A percentile compares a stretch with the other conserved stretches of the same genome.
phyloP scores from a whole-genome alignment of 2,113 vertebrate genomes.

The Alexandromys fortis region DNA sequence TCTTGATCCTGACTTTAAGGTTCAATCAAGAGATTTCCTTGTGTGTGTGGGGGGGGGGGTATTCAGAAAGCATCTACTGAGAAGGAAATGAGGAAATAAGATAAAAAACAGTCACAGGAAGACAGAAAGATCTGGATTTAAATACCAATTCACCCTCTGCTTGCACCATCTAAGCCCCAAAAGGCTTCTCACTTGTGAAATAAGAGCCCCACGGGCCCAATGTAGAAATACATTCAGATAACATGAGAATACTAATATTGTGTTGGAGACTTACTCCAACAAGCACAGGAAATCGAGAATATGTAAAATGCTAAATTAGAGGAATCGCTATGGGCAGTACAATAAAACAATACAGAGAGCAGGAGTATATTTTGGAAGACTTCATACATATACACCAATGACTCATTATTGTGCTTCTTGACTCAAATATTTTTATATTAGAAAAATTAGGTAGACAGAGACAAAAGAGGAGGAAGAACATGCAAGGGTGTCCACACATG shows the following conservation, averaged over 20 bases:
- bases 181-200: slow-evolving; percentile 25
- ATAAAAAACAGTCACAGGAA: slow-evolving; percentile 8
- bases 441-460: neutral
- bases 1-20: slow-evolving; percentile 21
- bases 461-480: neutral
- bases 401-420: slow-evolving; percentile 29
- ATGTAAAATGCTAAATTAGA: slow-evolving; percentile 9
- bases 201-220: neutral
- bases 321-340: neutral
- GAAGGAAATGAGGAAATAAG: neutral
- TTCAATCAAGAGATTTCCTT: slow-evolving; percentile 38
- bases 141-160: neutral
- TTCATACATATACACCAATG: neutral
- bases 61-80: slow-evolving; percentile 36
- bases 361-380: neutral
- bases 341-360: slow-evolving; percentile 17
- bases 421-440: neutral
- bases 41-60: neutral
- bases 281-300: neutral
- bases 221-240: slow-evolving; percentile 26
- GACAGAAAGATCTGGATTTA: slow-evolving; percentile 15
- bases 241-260: slow-evolving; percentile 34
- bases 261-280: slow-evolving; percentile 12
- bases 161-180: neutral
- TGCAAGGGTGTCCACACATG: neutral